Evolutionary conservation across 2,113 vertebrate genomes (phyloP).

Genomic region (Crypturellus undulatus): DNA sequence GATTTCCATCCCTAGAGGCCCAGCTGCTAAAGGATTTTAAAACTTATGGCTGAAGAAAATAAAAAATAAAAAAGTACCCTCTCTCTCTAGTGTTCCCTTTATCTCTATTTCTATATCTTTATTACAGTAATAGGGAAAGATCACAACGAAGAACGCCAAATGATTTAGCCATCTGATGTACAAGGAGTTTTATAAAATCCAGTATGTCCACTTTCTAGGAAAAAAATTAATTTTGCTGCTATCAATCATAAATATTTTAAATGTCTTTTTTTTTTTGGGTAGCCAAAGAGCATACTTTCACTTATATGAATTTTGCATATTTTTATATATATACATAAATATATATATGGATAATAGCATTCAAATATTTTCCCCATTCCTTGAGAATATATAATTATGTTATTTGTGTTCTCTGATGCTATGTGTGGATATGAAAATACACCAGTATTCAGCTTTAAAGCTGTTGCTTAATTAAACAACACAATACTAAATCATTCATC

Average conservation of each 20-base stretch:
- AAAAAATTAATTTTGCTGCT: not conserved
- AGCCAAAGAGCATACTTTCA: not conserved
- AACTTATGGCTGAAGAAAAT: not conserved
- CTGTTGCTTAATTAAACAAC: not conserved
- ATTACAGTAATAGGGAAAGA: not conserved
- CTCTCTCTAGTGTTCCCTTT: not conserved
- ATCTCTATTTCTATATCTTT: not conserved
- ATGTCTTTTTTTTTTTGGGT: not conserved
- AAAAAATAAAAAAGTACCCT: not conserved
- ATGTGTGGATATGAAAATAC: not conserved
- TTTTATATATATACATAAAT: no score
- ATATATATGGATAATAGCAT: not conserved
- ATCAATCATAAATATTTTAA: not conserved
- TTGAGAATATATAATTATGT: not conserved
- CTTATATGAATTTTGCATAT: not conserved
- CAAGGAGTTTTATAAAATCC: not conserved
- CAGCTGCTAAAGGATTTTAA: not conserved
- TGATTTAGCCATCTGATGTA: not conserved
- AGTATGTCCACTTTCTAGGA: not conserved
- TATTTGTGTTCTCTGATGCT: not conserved
- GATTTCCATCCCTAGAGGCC: rapidly evolving
- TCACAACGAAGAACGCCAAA: not conserved
- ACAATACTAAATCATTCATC: not conserved
- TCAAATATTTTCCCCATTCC: not conserved
- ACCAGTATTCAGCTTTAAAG: not conserved